Base-by-base conservation (phyloP, 35 echinoderm and acorn worm species). In the Strongylocentrotus purpuratus region DNA sequence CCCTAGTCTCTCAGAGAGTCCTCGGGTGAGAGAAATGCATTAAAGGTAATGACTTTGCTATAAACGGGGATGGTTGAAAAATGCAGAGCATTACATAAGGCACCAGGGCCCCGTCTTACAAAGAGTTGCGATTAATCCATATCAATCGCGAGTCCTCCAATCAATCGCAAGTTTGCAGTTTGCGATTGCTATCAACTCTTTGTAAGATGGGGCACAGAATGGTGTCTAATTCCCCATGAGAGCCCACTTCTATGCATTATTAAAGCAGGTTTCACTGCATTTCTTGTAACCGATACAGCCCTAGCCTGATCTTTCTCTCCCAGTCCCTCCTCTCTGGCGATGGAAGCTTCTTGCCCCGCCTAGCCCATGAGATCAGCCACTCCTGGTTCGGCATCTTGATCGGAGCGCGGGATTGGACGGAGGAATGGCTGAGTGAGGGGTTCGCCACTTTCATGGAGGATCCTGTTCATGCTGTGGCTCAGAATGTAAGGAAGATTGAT, bases 371-470 rank as follows among this genome's bases (percentile, higher is more conserved):
- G 86, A 96, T 99, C 87, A 99, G 95, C 85, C 98, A 97, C 88
- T 95, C 98, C 28, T 99, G 98, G 98, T 99, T 99, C 46, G 98
- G 98, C 0, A 92, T 99, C 20, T 86, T 99, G 50, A 99, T 99
- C 85, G 98, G 98, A 55, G 98, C 98, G 0, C 65, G 88, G 32
- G 98, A 99, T 47, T 99, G 98, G 98, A 99, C 98, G 47, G 98
- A 99, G 45, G 98, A 99, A 59, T 99, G 97, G 98, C 71, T 99
- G 45, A 99, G 98, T 93, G 98, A 99, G 61, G 98, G 98, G 18
- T 99, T 99, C 46, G 98, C 98, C 46, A 99, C 98, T 0, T 99
- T 96, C 94, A 93, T 99, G 91, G 98, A 99, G 92, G 98, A 99
- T 95, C 95, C 95, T 9, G 92, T 97, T 45, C 98, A 99, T 48